Evolutionary conservation across 2,888 invertebrate genomes (phyloP), one percentile per base, ranked within the genome.

Genomic region (Caenorhabditis sp.): DNA sequence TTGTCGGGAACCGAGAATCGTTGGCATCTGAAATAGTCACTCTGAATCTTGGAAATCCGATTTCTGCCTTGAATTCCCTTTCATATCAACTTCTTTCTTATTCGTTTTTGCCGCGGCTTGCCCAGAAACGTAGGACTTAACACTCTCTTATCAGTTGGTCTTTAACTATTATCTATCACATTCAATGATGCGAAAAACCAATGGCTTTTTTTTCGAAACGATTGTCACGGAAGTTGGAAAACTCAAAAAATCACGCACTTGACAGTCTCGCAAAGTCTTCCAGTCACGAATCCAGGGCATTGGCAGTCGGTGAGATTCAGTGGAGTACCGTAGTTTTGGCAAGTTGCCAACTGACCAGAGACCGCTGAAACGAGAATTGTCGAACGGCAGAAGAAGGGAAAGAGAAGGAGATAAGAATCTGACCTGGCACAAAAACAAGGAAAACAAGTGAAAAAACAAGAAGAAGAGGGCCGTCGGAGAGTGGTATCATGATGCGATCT

Each of bases 21-120:
- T 28, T 78, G 78, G 22, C 84, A 84, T 40, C 83, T 83, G 68
- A 28, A 74, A 65, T n/a, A n/a, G n/a, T n/a, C n/a, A n/a, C n/a
- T n/a, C n/a, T n/a, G n/a, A 28, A 2, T 32, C 13, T 13, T 56
- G 28, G 15, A n/a, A 26, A 32, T 44, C n/a, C 20, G 8, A 11
- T 60, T 26, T 13, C 55, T 24, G 15, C n/a, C 24, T 5, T 22
- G 13, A 26, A 2, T 35, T 58, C 9, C n/a, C n/a, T n/a, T n/a
- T n/a, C n/a, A n/a, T n/a, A n/a, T n/a, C n/a, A n/a, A n/a, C 9
- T 9, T 32, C 32, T 32, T 9, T 32, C 32, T 32, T 32, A 6
- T 32, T 32, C 5, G 9, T 32, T 32, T 9, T 32, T 32, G 32
- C 32, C 32, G 32, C 9, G 5, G 32, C 32, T 9, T 50, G 20